These are phyloP conservation scores for Colletes gigas DNA, from an alignment of 1,140 invertebrate genomes.

Conservation along the genomic window DNA sequence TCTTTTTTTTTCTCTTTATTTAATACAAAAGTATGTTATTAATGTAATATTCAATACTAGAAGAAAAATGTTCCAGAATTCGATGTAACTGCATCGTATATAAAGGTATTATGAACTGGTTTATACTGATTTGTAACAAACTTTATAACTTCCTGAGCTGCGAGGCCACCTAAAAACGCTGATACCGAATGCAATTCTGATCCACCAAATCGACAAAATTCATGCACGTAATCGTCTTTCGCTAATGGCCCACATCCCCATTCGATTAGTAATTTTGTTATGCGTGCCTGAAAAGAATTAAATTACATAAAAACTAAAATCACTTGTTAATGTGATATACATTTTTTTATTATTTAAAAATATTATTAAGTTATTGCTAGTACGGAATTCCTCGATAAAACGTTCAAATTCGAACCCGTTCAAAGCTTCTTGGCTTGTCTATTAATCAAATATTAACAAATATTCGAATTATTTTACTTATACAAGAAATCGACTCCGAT, in stretches of 20 bases:
- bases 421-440: too few species aligned
- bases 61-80: conserved; percentile 90
- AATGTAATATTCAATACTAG: conserved; percentile 71
- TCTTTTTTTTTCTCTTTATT: conserved; percentile 23
- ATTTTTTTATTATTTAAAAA: not conserved
- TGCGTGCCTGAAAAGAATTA: conserved; percentile 82
- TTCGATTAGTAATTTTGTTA: conserved; percentile 91
- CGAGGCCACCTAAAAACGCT: conserved; percentile 94
- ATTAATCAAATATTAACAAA: too few species aligned
- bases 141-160: conserved; percentile 98
- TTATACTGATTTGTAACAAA: conserved; percentile 98
- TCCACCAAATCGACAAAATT: conserved; percentile 96
- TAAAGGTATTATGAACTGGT: conserved; percentile 96
- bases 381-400: too few species aligned
- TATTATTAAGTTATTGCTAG: too few species aligned
- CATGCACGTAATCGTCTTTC: conserved; percentile 97
- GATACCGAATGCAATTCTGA: conserved; percentile 97
- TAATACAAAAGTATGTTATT: conserved; percentile 24
- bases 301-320: not conserved
- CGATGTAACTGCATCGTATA: conserved; percentile 96
- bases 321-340: not conserved
- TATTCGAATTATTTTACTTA: too few species aligned
- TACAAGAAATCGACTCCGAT: too few species aligned
- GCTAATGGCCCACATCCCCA: conserved; percentile 89
- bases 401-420: too few species aligned